Base-by-base conservation (phyloP, 2,113 vertebrate genomes). In the Xerus inauris region DNA sequence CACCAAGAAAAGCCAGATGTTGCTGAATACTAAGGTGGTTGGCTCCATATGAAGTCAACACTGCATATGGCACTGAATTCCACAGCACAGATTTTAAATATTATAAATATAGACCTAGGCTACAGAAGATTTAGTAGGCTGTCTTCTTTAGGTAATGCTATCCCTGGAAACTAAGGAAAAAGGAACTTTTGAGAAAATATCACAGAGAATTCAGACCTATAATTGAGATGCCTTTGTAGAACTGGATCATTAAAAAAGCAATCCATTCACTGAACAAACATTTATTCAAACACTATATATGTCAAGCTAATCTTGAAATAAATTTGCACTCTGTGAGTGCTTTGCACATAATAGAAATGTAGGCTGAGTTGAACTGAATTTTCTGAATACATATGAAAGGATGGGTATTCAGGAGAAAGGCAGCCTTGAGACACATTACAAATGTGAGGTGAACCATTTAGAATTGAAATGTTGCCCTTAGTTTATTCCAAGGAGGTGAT, bases 301-400 rank as follows among this genome's bases (percentile, higher is more conserved):
- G 82, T 91, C 88, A 95, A 94, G 30, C 57, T 96, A 35, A 92
- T 94, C 83, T 83, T 87, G 73, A 97, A 94, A 94, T 94, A 92
- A 96, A 98, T 96, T 91, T 92, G 79, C 35, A 91, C 67, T 95
- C 84, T 92, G 88, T 65, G 67, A 94, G 73, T 32, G 72, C 77
- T 97, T 93, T 88, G 38, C 82, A 91, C 82, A 47, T 90, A 87
- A 94, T 5, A 94, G 91, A 95, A 94, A 94, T 65, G 47, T 69
- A 89, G 71, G 42, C 54, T 45, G 62, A 94, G 49, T 64, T 40
- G 72, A 96, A 76, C 24, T 79, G 91, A 91, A 95, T 91, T 96
- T 69, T 92, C 91, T 91, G 89, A 89, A 82, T 72, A 96, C 40
- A 91, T 75, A 62, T 19, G 20, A 95, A 92, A 94, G 84, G 81